Conservation (phyloP, 2,113 vertebrate genomes). For the Excalfactoria chinensis region DNA sequence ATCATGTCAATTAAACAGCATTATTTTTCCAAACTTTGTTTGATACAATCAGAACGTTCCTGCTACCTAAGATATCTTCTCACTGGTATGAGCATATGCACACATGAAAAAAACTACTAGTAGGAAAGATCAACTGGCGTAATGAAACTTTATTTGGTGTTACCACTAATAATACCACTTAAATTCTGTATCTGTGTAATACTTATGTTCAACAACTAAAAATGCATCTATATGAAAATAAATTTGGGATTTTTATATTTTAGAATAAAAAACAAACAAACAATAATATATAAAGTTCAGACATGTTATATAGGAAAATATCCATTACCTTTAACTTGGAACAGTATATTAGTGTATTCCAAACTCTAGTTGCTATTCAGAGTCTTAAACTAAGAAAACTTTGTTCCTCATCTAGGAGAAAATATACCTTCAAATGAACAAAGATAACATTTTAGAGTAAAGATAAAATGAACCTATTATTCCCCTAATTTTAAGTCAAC, state of each 20-base stretch:
- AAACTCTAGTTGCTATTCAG: not conserved
- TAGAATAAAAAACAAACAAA: not conserved
- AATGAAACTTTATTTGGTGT: not conserved
- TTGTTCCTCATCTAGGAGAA: not conserved
- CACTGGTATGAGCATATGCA: not conserved
- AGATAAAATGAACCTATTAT: not conserved
- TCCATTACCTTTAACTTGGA: not conserved
- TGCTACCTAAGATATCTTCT: not conserved
- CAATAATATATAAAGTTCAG: not conserved
- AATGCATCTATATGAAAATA: not conserved
- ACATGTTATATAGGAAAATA: not conserved
- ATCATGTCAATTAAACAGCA: not conserved
- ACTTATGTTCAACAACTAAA: not conserved
- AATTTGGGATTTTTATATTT: not conserved
- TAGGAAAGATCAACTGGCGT: not conserved
- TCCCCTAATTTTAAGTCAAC: not conserved
- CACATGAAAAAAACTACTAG: not conserved
- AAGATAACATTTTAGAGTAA: not conserved
- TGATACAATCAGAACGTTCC: not conserved
- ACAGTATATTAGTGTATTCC: not conserved
- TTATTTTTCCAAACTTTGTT: not conserved
- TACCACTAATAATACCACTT: accelerated
- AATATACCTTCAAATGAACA: not conserved
- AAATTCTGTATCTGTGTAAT: not conserved
- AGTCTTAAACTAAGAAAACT: not conserved